A percentile compares a stretch with the other conserved stretches of the same genome.
Evolutionary conservation across 2,113 vertebrate genomes (phyloP).

Genomic region (Bubo blakistoni): DNA sequence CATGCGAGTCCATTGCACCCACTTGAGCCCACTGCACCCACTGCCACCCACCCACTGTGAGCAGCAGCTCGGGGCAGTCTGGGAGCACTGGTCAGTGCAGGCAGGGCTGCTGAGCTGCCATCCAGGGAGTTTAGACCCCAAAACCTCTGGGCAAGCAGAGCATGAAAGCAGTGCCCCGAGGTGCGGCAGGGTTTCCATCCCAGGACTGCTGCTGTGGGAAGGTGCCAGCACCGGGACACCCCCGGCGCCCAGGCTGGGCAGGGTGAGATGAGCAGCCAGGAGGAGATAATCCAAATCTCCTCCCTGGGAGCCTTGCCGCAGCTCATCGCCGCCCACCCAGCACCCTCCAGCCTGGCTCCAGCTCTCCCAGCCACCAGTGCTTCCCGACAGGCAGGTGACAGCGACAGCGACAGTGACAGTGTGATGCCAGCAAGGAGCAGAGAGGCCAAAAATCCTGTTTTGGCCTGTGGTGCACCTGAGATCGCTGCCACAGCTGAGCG

Average conservation of each 20-base stretch:
- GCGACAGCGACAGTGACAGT: neutral
- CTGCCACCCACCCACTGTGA: neutral
- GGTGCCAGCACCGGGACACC: neutral
- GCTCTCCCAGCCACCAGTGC: neutral
- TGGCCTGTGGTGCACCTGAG: neutral
- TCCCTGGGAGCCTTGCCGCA: rapidly evolving
- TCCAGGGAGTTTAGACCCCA: neutral
- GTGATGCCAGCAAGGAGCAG: neutral
- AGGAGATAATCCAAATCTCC: neutral
- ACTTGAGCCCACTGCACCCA: neutral
- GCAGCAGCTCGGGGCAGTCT: neutral
- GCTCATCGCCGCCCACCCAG: rapidly evolving
- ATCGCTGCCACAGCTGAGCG: rapidly evolving
- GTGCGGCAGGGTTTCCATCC: neutral
- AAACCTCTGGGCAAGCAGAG: neutral
- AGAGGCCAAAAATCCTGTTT: neutral
- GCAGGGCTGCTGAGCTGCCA: neutral
- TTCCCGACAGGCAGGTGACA: neutral
- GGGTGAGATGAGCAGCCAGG: neutral
- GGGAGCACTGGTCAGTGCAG: neutral
- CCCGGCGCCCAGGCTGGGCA: neutral
- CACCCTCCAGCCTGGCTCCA: neutral
- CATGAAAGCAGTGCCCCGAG: neutral
- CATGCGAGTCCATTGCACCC: neutral
- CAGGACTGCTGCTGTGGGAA: neutral